Evolutionary conservation across 2,888 invertebrate genomes (phyloP).

Genomic region (Druceiella hillmani): DNA sequence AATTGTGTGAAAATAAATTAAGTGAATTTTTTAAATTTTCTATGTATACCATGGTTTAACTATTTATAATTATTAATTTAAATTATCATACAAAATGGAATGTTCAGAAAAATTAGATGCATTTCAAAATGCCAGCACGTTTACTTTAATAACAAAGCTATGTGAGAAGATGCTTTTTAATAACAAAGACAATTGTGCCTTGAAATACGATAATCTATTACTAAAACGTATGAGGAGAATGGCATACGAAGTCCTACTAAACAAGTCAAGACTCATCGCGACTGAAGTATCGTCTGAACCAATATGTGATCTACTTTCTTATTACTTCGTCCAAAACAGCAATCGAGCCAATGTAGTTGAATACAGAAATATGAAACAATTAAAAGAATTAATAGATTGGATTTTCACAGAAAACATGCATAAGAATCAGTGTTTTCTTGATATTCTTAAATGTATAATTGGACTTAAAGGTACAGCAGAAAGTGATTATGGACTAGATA

Average conservation of each 20-base stretch:
- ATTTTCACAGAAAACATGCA: constrained; percentile 9
- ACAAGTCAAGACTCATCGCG: constrained; percentile 32
- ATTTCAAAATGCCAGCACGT: constrained; percentile 34
- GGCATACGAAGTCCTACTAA: constrained; percentile 41
- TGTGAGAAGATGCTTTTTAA: constrained; percentile 37
- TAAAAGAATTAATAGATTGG: constrained; percentile 34
- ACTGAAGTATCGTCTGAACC: constrained; percentile 32
- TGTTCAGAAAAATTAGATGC: constrained; percentile 15
- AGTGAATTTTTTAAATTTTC: too few relatives aligned
- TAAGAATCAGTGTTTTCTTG: constrained; percentile 11
- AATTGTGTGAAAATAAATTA: too few relatives aligned
- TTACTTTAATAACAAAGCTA: constrained; percentile 36
- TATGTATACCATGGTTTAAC: too few relatives aligned
- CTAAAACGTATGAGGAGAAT: constrained; percentile 14
- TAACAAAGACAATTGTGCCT: constrained; percentile 26
- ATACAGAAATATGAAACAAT: constrained; percentile 33
- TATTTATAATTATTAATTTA: too few relatives aligned
- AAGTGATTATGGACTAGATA: constrained; percentile 33
- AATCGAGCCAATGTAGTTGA: constrained; percentile 39
- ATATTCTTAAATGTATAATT: constrained; percentile 33
- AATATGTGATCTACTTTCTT: constrained; percentile 35
- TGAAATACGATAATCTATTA: constrained; percentile 8
- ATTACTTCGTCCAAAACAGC: constrained; percentile 35
- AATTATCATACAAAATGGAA: constrained; percentile 12
- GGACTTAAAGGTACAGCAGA: constrained; percentile 33